Percentiles rank a stretch among this genome's conserved stretches.
Evolutionary conservation across 2,113 vertebrate species (phyloP).

Genomic region (Anarhynchus alexandrinus): DNA sequence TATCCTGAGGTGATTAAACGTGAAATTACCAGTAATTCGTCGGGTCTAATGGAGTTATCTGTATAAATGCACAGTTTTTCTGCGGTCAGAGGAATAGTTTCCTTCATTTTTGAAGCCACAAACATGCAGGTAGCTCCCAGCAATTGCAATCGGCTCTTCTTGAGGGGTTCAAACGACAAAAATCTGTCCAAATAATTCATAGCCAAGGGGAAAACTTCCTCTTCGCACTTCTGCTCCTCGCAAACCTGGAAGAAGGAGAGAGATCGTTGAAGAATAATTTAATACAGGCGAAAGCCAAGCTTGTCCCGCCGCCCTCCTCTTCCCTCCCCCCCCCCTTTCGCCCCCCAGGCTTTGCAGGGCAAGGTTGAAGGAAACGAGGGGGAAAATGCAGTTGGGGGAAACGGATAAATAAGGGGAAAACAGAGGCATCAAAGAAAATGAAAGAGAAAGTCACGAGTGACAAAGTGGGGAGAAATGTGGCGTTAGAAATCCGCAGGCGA

Average conservation of each 20-base stretch:
- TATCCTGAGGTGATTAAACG: not conserved
- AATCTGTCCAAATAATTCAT: conserved; percentile 99
- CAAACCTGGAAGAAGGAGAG: conserved; percentile 81
- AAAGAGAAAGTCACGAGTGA: conserved; percentile 20
- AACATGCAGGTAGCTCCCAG: conserved; percentile 97
- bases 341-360: conserved; percentile 10
- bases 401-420: not conserved
- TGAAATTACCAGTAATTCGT: conserved; percentile 91
- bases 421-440: not conserved
- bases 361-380: not conserved
- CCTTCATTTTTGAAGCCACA: conserved; percentile 98
- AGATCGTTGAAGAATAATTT: conserved; percentile 24
- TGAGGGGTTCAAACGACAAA: conserved; percentile 91
- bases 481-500: not conserved
- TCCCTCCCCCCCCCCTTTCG: not conserved
- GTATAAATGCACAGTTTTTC: conserved; percentile 98
- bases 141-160: conserved; percentile 91
- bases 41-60: conserved; percentile 91
- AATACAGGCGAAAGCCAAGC: not conserved
- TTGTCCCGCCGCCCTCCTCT: not conserved
- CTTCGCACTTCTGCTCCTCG: conserved; percentile 97
- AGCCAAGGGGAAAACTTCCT: conserved; percentile 95
- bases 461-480: conserved; percentile 33
- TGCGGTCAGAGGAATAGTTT: conserved; percentile 93
- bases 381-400: not conserved